Percentiles rank a stretch among this genome's conserved stretches.
Evolutionary conservation across 2,797 vertebrate genomes (phyloP).

Genomic region (Channa striata): DNA sequence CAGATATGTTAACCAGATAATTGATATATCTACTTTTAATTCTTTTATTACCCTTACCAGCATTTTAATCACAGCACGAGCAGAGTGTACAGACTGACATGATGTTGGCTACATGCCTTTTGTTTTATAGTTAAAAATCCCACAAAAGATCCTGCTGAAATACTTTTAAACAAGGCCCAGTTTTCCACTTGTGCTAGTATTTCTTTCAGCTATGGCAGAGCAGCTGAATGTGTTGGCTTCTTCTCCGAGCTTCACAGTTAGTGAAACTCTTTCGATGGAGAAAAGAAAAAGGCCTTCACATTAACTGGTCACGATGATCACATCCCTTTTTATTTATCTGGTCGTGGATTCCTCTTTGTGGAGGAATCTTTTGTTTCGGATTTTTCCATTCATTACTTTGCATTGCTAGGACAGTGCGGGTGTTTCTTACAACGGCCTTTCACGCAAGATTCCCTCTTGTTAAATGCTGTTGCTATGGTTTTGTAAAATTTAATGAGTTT

Average conservation of each 20-base stretch:
- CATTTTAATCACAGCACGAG: neutral
- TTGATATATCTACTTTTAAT: neutral
- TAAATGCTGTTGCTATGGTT: conserved; percentile 9
- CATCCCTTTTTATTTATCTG: conserved; percentile 10
- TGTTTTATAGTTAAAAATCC: too few relatives aligned
- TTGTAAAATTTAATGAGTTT: conserved; percentile 14
- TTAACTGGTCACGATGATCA: conserved; percentile 15
- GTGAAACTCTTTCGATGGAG: neutral
- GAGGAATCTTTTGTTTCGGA: neutral
- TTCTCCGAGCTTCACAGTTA: neutral
- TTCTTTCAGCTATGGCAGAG: neutral
- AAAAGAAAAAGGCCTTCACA: neutral
- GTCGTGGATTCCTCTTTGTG: neutral
- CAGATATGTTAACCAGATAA: conserved; percentile 13
- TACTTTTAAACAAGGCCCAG: too few relatives aligned
- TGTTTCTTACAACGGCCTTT: conserved; percentile 10
- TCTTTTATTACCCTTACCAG: neutral
- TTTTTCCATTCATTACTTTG: conserved; percentile 18
- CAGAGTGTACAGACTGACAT: neutral
- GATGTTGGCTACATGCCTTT: neutral
- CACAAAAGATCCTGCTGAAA: too few relatives aligned
- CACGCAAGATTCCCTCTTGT: neutral
- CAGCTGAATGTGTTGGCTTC: neutral
- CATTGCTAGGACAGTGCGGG: neutral
- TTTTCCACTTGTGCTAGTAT: neutral